Evolutionary conservation across 2,797 vertebrate species (phyloP).

Genomic region (Falco rusticolus): DNA sequence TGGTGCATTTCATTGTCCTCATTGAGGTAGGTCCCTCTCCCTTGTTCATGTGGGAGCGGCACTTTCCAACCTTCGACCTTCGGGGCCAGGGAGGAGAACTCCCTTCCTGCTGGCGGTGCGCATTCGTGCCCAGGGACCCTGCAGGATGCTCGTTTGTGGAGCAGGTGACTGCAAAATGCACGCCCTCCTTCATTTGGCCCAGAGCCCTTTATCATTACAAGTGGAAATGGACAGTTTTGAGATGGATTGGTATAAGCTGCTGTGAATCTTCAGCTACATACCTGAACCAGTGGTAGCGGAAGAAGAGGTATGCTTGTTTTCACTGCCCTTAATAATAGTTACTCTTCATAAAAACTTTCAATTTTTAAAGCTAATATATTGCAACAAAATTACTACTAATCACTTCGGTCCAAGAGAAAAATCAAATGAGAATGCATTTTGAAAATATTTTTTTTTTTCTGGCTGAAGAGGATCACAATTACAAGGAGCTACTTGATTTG

Average conservation of each 20-base stretch:
- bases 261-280: background rate
- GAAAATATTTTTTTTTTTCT: background rate
- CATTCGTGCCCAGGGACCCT: background rate
- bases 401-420: background rate
- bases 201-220: background rate
- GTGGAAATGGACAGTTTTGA: background rate
- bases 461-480: background rate
- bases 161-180: background rate
- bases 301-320: background rate
- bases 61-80: background rate
- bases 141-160: background rate
- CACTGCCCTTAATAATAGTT: background rate
- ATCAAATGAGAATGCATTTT: constrained; percentile 14
- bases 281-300: background rate
- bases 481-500: background rate
- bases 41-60: accelerated
- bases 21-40: accelerated
- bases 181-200: background rate
- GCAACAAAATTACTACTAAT: background rate
- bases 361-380: background rate
- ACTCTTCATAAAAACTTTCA: background rate
- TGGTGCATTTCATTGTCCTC: accelerated
- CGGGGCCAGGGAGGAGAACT: background rate
- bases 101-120: background rate
- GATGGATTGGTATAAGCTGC: background rate